Base-by-base conservation (phyloP, 2,113 vertebrate species). In the Phainopepla nitens region DNA sequence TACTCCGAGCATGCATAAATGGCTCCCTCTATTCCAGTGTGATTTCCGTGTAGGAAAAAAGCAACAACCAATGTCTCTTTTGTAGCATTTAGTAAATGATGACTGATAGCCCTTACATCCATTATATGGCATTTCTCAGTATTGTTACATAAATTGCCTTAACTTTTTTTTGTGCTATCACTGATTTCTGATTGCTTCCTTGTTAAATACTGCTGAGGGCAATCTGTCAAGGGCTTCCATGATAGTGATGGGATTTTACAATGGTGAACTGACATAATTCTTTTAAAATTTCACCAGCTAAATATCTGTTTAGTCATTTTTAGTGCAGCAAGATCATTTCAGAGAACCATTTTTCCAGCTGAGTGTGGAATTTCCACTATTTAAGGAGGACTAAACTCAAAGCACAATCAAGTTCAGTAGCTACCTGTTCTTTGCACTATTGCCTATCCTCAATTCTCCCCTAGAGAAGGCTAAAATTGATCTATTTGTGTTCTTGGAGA, bases 231-330 rank as follows among this genome's bases (percentile, higher is more conserved):
- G 75, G 62, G 69, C 39, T 45, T 77, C 33, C 31, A 20, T 41
- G 41, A 61, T 29, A 54, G 84, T 47, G 75, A 70, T 60, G 56
- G 39, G 62, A 70, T 60, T 65, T 73, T 39, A 39, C 47, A 33
- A 22, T 41, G 58, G 45, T 69, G 72, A 90, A 66, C 66, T 62
- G 71, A 65, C 54, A 73, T 86, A 80, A 94, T 56, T 92, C 39
- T 85, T 87, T 75, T 71, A 53, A 89, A 91, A 93, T 35, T 69
- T 33, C 57, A 39, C 25, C 54, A 42, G 39, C n/a, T 88, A 69
- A 96, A 86, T 94, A 92, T 65, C 88, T 80, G 23, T 65, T 65
- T 57, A 65, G 71, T 81, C 27, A 66, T 77, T 96, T 92, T 66
- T 83, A 70, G 51, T 4, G 4, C 39, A 51, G 62, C 24, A 60